These are phyloP conservation scores for Hyppa rectilinea DNA, from an alignment of 2,888 invertebrate species.

Conservation along the genomic window DNA sequence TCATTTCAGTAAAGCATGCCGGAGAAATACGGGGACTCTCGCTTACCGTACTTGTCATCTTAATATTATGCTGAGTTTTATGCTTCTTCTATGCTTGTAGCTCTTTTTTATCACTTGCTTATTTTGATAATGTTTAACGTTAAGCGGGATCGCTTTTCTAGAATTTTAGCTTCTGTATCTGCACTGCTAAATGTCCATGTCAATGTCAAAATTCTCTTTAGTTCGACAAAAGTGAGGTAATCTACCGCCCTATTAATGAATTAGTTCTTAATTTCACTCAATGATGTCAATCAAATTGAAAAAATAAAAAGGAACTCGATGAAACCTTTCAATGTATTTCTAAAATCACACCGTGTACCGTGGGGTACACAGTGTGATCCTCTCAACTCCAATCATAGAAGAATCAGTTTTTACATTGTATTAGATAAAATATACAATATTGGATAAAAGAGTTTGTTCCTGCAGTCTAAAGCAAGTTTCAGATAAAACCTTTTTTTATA, in stretches of 20 bases:
- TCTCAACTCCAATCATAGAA: background rate
- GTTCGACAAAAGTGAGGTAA: background rate
- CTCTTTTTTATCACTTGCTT: background rate
- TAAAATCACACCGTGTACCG: background rate
- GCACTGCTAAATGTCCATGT: background rate
- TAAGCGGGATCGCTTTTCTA: no score
- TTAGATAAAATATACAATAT: no score
- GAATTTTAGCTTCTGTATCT: background rate
- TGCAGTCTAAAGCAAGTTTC: background rate
- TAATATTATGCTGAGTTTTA: slow-evolving; percentile 8
- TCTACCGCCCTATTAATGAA: no score
- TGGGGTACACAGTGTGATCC: no score
- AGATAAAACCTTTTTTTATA: no score
- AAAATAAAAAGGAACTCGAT: background rate
- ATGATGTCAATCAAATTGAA: background rate
- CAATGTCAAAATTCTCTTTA: background rate
- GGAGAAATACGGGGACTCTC: slow-evolving; percentile 21
- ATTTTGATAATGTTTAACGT: background rate
- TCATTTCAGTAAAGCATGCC: slow-evolving; percentile 26
- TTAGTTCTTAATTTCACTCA: background rate
- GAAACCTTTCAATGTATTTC: background rate
- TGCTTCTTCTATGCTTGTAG: background rate
- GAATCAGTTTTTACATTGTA: background rate
- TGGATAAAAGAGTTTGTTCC: background rate
- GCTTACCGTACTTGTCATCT: slow-evolving; percentile 9